These are phyloP conservation scores for Vidua macroura DNA, from an alignment of 2,113 vertebrate genomes.

Conservation along the genomic window DNA sequence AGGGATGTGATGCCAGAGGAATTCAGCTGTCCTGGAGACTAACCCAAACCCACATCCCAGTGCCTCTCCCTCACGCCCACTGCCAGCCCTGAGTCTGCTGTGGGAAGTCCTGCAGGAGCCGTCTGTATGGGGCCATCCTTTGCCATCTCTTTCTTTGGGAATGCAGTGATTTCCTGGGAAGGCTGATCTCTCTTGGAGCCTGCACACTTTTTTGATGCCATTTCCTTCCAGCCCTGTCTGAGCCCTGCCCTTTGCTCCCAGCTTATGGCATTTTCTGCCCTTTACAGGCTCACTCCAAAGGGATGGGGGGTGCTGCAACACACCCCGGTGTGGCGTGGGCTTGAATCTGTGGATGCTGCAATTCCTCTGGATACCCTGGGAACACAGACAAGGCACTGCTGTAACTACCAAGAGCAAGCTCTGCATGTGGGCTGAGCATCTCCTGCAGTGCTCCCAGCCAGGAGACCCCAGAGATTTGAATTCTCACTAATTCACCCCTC, in stretches of 20 bases:
- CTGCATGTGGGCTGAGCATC: background rate
- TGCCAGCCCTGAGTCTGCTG: background rate
- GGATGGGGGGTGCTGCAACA: background rate
- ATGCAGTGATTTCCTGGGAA: background rate
- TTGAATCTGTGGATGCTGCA: background rate
- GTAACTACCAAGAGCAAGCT: background rate
- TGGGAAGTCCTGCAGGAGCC: background rate
- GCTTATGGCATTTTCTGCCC: background rate
- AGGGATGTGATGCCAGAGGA: background rate
- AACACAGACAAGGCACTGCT: background rate
- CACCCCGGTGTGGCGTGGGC: fast-evolving
- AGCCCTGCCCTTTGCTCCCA: background rate
- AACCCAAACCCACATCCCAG: background rate
- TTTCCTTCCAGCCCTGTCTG: background rate
- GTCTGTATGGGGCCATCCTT: background rate
- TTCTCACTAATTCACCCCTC: background rate
- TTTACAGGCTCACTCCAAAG: background rate
- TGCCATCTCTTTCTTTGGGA: background rate
- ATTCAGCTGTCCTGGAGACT: background rate
- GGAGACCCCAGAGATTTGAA: background rate
- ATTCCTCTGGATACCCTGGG: background rate
- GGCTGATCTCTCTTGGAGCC: background rate
- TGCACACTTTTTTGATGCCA: fast-evolving
- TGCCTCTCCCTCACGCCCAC: background rate
- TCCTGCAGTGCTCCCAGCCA: background rate